Evolutionary conservation across 2,888 invertebrate species (phyloP), one percentile per base, ranked within the genome.

Genomic region (Liposcelis brunnea): DNA sequence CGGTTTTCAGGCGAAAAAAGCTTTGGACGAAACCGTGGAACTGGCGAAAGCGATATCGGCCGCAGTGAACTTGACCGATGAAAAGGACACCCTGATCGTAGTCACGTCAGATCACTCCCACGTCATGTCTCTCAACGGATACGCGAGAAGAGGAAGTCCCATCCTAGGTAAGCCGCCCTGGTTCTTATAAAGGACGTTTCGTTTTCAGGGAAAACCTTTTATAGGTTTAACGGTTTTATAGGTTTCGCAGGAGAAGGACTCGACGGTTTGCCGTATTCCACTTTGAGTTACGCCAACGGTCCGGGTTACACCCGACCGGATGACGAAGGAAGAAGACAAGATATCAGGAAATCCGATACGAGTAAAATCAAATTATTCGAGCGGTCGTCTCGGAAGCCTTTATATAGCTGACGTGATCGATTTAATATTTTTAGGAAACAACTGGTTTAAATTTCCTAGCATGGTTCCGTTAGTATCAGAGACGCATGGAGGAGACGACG

Each of bases 101-200:
- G 84, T 81, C 11, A 80, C 75, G 1, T 67, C 83, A 0, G 83
- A 84, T 60, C 84, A 84, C 57, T 74, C 80, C 0, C 83, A 83
- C 53, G 78, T 79, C 0, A 75, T 84, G 75, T 75, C 75, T 0
- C 69, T 80, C 10, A 74, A 74, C 43, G 85, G 85, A 0, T 84
- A 85, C 55, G 74, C 82, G 0, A 63, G 69, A 44, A 67, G 85
- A 42, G 75, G 74, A 35, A 66, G 66, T 42, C 62, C 71, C 48
- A 71, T 77, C 34, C 62, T 77, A 15, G 72, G 72, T 51, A 53
- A 35, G 32, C 14, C 4, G 2, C 2, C 44, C 47, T 40, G 18
- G 11, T 44, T 42, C 14, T 8, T 4, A 26, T 6, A 26, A 26
- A 26, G 8, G 4, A 4, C 5, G 8, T 26, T 26, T 26, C 26